Percentiles rank a stretch among this genome's conserved stretches.
phyloP scores from a whole-genome alignment of 2,888 invertebrate species.

The Ophion obscuratus region DNA sequence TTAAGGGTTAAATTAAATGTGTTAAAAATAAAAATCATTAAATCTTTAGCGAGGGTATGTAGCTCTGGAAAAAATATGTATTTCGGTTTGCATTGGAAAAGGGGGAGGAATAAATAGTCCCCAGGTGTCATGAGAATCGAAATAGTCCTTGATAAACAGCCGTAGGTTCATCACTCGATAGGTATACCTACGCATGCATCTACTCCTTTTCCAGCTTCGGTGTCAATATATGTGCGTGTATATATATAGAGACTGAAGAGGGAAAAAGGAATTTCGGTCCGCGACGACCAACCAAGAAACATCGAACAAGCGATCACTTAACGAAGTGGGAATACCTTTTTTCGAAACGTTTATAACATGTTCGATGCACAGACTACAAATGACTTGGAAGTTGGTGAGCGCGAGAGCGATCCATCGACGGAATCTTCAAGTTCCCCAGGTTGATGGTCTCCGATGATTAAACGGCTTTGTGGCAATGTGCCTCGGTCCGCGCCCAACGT shows the following conservation, averaged over 20 bases:
- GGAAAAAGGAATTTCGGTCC: neutral
- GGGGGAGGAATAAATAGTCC: no score
- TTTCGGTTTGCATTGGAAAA: no score
- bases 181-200: neutral
- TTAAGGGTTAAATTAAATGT: no score
- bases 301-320: conserved; percentile 33
- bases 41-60: no score
- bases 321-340: conserved; percentile 37
- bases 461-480: conserved; percentile 64
- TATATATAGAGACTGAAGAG: neutral
- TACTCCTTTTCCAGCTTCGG: neutral
- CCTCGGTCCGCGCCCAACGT: conserved; percentile 56
- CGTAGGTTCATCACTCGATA: no score
- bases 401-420: conserved; percentile 32
- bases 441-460: conserved; percentile 64
- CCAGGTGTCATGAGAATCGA: no score
- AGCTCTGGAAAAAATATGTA: no score
- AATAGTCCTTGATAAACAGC: no score
- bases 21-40: no score
- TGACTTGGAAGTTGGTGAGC: conserved; percentile 26
- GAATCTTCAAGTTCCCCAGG: conserved; percentile 38
- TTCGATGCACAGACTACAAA: conserved; percentile 19
- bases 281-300: neutral
- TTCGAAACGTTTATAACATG: neutral
- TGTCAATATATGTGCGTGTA: neutral